Base-by-base conservation (phyloP, 2,888 invertebrate species). In the Troilus luridus region DNA sequence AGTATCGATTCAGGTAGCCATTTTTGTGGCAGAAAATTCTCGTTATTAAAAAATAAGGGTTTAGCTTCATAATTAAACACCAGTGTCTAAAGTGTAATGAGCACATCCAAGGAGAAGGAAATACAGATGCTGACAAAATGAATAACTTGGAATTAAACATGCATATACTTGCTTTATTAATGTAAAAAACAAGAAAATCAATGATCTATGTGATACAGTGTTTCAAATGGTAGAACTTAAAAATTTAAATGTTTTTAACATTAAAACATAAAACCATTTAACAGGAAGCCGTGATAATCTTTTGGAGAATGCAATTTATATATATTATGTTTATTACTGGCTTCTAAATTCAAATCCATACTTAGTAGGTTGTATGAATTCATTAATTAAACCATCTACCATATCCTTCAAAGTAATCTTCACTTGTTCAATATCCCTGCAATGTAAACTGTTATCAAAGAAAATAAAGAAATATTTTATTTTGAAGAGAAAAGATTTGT, bases 351-450 rank as follows among this genome's bases (percentile, higher is more conserved):
- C 95, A 24, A 97, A 94, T 54, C 95, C 95, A 94, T 98, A 97
- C 93, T 95, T 94, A 92, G 95, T 95, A 0, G 98, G 98, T 94
- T 98, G 96, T 90, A 98, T 95, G 93, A 98, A 96, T 93, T 98
- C 97, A 27, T 96, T 95, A 3, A 98, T 96, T 92, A 98, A 96
- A 60, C 96, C 96, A 60, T 95, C 94, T 0, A 98, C 97, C 96
- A 98, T 97, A 93, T 96, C 96, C 27, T 96, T 95, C 14, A 98
- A 94, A 91, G 96, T 96, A 1, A 93, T 93, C 92, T 95, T 95
- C 91, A 97, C 95, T 88, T 95, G 94, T 72, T 95, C 95, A 94
- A 96, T 95, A 94, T 97, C 96, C 92, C 98, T 98, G 95, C 64
- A 95, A 95, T 93, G 92, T 88, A 59, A 27, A 62, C 24, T 27